Conservation (phyloP, 2,797 vertebrate species). For the Carcharodon carcharias region DNA sequence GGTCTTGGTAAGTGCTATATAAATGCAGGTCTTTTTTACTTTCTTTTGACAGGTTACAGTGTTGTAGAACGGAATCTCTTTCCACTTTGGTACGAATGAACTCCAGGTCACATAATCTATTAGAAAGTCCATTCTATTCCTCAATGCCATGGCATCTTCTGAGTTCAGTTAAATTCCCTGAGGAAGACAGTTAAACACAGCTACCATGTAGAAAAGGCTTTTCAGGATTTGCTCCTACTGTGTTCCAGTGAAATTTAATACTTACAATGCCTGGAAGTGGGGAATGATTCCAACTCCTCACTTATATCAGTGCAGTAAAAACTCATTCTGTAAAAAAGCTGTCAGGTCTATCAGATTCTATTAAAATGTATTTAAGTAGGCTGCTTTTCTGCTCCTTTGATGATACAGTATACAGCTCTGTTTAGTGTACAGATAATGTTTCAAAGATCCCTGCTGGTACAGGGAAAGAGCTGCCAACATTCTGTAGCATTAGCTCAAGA, state of each 20-base stretch:
- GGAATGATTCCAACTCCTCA: neutral
- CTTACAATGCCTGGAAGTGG: neutral
- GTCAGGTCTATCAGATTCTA: neutral
- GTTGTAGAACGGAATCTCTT: neutral
- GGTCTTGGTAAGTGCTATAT: too few relatives aligned
- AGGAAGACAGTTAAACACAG: neutral
- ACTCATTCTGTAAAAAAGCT: neutral
- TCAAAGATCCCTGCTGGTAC: neutral
- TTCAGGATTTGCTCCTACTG: neutral
- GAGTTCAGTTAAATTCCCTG: neutral
- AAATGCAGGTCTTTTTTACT: too few relatives aligned
- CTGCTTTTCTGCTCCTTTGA: neutral
- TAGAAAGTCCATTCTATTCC: neutral
- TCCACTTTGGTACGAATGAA: neutral
- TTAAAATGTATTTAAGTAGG: neutral
- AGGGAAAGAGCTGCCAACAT: neutral
- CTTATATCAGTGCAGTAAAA: neutral
- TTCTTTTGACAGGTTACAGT: too few relatives aligned
- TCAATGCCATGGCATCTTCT: neutral
- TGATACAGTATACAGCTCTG: neutral
- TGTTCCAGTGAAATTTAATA: too few relatives aligned
- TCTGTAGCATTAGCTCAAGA: neutral
- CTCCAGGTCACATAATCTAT: neutral
- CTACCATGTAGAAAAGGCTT: neutral
- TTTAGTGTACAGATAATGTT: slow-evolving; percentile 1